Percentiles rank a stretch among this genome's conserved stretches.
Evolutionary conservation across 2,113 vertebrate genomes (phyloP).

Genomic region (Polypterus senegalus): DNA sequence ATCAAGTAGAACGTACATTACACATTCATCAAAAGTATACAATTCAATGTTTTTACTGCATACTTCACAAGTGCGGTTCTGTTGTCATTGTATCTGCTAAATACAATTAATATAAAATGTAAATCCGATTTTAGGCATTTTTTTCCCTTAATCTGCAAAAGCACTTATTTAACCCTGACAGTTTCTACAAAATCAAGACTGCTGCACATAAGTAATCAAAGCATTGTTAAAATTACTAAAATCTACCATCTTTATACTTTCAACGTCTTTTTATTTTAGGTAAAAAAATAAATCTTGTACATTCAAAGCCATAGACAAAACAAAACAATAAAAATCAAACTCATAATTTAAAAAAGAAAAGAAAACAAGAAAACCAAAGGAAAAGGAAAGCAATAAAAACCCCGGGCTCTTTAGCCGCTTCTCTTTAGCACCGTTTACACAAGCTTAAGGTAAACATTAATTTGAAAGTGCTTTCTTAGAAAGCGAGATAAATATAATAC

Average conservation of each 20-base stretch:
- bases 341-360: too few relatives aligned
- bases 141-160: neutral
- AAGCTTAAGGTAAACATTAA: conserved; percentile 80
- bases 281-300: conserved; percentile 85
- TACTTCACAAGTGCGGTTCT: too few relatives aligned
- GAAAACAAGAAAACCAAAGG: too few relatives aligned
- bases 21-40: neutral
- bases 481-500: conserved; percentile 75
- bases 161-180: conserved; percentile 3
- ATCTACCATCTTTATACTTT: conserved; percentile 77
- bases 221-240: conserved; percentile 75
- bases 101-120: conserved; percentile 4
- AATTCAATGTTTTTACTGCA: neutral
- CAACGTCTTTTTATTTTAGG: conserved; percentile 71
- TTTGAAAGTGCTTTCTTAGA: conserved; percentile 71
- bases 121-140: neutral
- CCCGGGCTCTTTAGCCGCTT: conserved; percentile 75
- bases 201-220: conserved; percentile 22
- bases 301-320: conserved; percentile 81
- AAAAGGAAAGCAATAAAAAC: conserved; percentile 37
- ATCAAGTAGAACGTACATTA: neutral
- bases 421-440: conserved; percentile 81
- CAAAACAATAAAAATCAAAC: conserved; percentile 46
- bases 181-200: conserved; percentile 5
- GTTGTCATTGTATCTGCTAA: too few relatives aligned